Base-by-base conservation (phyloP, 2,113 vertebrate species). In the Cynopterus brachyotis region DNA sequence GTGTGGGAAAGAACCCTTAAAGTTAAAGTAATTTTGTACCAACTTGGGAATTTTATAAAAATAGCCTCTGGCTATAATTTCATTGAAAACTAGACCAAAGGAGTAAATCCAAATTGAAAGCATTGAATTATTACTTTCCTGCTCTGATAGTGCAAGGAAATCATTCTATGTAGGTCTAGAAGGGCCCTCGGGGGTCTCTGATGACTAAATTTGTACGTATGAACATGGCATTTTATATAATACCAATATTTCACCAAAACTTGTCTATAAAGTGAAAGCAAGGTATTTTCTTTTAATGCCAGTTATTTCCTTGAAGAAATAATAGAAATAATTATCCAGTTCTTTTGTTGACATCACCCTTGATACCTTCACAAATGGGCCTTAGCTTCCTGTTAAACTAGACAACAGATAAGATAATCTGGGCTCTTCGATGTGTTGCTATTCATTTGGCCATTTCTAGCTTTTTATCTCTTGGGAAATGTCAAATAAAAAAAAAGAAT, bases 71-170 rank as follows among this genome's bases (percentile, higher is more conserved):
- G 91, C 87, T 78, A 92, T 70, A 86, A 55, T 91, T 80, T 96
- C 89, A 97, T 66, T 97, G 78, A 94, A 96, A 88, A 91, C 24
- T 59, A 81, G 64, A 85, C 70, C 53, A 84, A 91, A 89, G 66
- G 72, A 70, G 19, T 59, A 91, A 81, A 78, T 86, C 53, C 72
- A 91, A 53, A 93, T 55, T 53, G 86, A 96, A 95, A 95, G 40
- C 81, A 57, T 19, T 90, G 86, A 73, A 50, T 93, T 95, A 89
- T 85, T 70, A 55, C 22, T 28, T 70, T 75, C 37, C n/a, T 88
- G 47, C 50, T 75, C 42, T 95, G 85, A 94, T 53, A 96, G 76
- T 32, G 30, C 19, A 13, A 60, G 62, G 47, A 95, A 89, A 80
- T 72, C 45, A 57, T 75, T 79, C 75, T 37, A 0, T 28, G 57